Conservation (phyloP, 1,140 invertebrate genomes). For the Amphibalanus amphitrite region DNA sequence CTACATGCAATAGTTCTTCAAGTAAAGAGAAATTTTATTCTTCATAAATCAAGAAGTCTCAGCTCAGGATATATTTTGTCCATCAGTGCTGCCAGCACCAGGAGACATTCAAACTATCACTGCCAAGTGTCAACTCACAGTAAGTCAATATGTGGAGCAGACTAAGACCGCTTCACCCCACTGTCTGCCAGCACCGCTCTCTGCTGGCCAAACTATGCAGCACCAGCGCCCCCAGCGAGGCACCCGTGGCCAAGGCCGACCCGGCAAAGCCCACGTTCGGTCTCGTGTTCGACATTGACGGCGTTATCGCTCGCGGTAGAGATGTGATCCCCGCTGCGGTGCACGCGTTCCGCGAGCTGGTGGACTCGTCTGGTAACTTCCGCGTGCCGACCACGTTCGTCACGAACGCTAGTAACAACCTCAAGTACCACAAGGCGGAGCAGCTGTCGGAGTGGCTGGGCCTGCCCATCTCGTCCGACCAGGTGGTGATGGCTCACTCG, state of each 20-base stretch:
- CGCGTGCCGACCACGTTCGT: slow-evolving; percentile 48
- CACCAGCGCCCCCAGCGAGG: background rate
- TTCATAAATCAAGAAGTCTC: no score
- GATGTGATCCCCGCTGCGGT: slow-evolving; percentile 41
- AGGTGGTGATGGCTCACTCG: slow-evolving; percentile 53
- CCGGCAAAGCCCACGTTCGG: slow-evolving; percentile 31
- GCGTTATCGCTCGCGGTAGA: slow-evolving; percentile 46
- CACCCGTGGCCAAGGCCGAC: background rate
- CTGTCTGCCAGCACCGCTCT: background rate
- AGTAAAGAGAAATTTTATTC: no score
- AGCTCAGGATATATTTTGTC: no score
- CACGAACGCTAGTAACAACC: slow-evolving; percentile 45
- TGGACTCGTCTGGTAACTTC: slow-evolving; percentile 35
- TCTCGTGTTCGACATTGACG: slow-evolving; percentile 53
- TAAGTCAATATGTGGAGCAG: background rate
- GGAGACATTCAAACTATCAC: no score
- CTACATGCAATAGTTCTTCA: no score
- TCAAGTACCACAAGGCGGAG: slow-evolving; percentile 39
- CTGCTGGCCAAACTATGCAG: background rate
- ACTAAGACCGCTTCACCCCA: background rate
- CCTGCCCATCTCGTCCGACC: slow-evolving; percentile 21
- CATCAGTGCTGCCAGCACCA: no score
- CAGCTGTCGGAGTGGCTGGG: slow-evolving; percentile 44
- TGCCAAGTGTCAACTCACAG: background rate
- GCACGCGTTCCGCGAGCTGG: slow-evolving; percentile 36